phyloP scores from a whole-genome alignment of 2,113 vertebrate genomes.

The Ceyx cyanopectus region DNA sequence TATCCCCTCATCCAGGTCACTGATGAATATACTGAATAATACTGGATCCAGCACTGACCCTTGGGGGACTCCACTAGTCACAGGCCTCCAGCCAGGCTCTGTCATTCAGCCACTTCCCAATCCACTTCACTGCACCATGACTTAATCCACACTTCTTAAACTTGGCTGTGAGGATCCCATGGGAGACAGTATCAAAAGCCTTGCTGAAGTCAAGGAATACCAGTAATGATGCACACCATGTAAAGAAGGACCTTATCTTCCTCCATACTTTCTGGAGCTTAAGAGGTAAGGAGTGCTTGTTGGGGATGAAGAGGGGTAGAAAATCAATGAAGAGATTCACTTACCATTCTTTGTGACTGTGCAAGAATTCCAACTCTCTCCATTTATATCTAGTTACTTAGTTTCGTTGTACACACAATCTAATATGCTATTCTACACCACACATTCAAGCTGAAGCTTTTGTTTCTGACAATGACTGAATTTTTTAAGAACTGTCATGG shows the following conservation, averaged over 20 bases:
- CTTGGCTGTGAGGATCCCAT: too few relatives aligned
- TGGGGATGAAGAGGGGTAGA: fast-evolving
- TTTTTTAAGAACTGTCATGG: neutral
- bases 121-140: too few relatives aligned
- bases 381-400: neutral
- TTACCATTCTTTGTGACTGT: neutral
- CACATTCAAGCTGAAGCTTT: neutral
- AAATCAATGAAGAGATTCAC: neutral
- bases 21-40: too few relatives aligned
- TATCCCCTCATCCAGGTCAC: too few relatives aligned
- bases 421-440: neutral
- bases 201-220: too few relatives aligned
- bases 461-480: neutral
- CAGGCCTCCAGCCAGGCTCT: too few relatives aligned
- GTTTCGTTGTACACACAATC: neutral
- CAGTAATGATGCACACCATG: neutral
- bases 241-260: neutral
- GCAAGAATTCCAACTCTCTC: neutral
- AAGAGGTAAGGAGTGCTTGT: neutral
- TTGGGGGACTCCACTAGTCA: too few relatives aligned
- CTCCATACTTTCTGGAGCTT: neutral
- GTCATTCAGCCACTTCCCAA: too few relatives aligned
- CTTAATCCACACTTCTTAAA: too few relatives aligned
- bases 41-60: too few relatives aligned
- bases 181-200: too few relatives aligned